Conservation (phyloP, 2,888 invertebrate genomes). For the Tenodera sinensis region DNA sequence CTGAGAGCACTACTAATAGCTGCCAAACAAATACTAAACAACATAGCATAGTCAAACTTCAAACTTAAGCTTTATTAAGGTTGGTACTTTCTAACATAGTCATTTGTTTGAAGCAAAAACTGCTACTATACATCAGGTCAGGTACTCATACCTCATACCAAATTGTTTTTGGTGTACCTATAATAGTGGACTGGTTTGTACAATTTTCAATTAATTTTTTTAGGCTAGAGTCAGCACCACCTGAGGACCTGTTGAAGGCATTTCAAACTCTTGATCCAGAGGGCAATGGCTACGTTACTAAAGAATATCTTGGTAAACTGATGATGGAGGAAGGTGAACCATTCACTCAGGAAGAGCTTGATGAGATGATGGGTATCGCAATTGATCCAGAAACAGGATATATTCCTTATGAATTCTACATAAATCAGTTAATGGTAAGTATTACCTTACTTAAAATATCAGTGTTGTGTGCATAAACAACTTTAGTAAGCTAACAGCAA, state of each 20-base stretch:
- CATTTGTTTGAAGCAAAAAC: no score
- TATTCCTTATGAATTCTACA: constrained; percentile 82
- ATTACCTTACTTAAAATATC: background rate
- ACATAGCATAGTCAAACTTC: no score
- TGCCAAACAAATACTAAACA: no score
- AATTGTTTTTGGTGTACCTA: no score
- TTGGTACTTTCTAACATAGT: no score
- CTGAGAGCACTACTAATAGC: no score
- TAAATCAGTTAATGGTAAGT: constrained; percentile 78
- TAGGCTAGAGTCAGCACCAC: constrained; percentile 80
- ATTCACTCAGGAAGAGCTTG: constrained; percentile 84
- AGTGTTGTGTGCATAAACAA: background rate
- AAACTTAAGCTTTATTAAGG: no score
- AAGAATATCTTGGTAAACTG: constrained; percentile 68
- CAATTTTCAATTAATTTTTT: background rate
- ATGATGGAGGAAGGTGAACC: constrained; percentile 90
- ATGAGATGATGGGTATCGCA: constrained; percentile 87
- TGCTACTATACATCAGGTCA: no score
- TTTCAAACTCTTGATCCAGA: constrained; percentile 80
- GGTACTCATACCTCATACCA: no score
- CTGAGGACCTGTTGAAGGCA: constrained; percentile 78
- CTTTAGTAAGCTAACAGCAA: no score
- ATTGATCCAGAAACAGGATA: constrained; percentile 75
- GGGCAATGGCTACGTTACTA: constrained; percentile 70
- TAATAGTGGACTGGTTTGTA: no score